phyloP scores from a whole-genome alignment of 2,797 vertebrate genomes.

The Odontamblyopus lacepedii region DNA sequence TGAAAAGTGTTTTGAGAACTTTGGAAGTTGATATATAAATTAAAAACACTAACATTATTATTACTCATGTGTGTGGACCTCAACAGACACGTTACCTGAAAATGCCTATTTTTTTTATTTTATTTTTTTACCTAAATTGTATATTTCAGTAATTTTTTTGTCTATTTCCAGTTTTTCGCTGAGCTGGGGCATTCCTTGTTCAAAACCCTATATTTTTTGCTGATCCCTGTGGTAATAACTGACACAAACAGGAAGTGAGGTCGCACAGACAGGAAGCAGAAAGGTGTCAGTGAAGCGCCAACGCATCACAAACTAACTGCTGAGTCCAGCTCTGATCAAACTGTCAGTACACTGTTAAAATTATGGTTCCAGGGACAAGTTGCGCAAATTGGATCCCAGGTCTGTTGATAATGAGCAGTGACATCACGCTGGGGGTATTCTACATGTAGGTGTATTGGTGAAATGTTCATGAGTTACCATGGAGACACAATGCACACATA shows the following conservation, averaged over 20 bases:
- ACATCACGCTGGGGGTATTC: no score
- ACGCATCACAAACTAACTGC: constrained; percentile 2
- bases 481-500: no score
- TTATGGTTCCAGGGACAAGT: background rate
- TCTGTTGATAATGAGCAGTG: no score
- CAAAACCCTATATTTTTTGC: background rate
- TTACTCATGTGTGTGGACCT: background rate
- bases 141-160: background rate
- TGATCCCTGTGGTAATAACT: background rate
- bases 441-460: no score
- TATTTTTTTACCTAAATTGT: background rate
- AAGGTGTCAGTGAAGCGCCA: background rate
- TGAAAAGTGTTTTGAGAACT: no score
- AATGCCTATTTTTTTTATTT: background rate
- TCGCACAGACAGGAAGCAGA: constrained; percentile 10
- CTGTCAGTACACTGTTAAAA: background rate
- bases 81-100: background rate
- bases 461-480: no score
- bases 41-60: no score
- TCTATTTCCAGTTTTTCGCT: constrained; percentile 9
- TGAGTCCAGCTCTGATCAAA: background rate
- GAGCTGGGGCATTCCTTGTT: constrained; percentile 1
- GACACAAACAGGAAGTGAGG: constrained; percentile 6
- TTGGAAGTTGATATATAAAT: no score
- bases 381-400: background rate